Evolutionary conservation across 1,140 invertebrate genomes (phyloP).

Genomic region (Lucilia cuprina): DNA sequence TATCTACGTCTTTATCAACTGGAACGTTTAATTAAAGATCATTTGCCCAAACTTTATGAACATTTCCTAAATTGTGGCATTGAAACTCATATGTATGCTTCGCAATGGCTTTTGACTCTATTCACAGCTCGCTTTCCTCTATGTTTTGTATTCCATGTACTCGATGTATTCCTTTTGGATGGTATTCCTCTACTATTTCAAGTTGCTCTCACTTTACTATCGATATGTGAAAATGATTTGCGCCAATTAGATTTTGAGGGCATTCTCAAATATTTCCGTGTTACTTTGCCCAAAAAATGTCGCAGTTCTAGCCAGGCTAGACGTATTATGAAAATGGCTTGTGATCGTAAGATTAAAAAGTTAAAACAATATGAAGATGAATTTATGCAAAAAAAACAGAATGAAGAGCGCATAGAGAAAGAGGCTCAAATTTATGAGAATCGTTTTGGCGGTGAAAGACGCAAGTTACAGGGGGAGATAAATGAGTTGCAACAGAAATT

Average conservation of each 20-base stretch:
- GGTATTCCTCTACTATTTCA: slow-evolving; percentile 95
- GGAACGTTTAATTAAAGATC: slow-evolving; percentile 88
- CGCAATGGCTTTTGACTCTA: slow-evolving; percentile 98
- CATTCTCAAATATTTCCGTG: slow-evolving; percentile 93
- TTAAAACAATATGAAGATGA: slow-evolving; percentile 96
- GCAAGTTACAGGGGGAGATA: slow-evolving; percentile 79
- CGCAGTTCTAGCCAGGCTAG: slow-evolving; percentile 87
- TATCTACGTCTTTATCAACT: slow-evolving; percentile 96
- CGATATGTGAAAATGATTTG: slow-evolving; percentile 92
- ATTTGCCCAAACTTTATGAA: slow-evolving; percentile 85
- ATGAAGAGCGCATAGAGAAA: slow-evolving; percentile 80
- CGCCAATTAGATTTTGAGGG: slow-evolving; percentile 95
- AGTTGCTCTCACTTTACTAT: slow-evolving; percentile 91
- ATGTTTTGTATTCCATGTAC: slow-evolving; percentile 95
- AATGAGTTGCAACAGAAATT: slow-evolving; percentile 84
- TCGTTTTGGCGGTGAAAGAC: slow-evolving; percentile 78
- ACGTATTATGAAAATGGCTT: slow-evolving; percentile 88
- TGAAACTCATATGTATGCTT: slow-evolving; percentile 99
- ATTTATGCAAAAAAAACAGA: slow-evolving; percentile 81
- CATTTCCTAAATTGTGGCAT: slow-evolving; percentile 92
- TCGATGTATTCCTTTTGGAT: slow-evolving; percentile 94
- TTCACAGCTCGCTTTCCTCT: slow-evolving; percentile 99
- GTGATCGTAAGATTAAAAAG: slow-evolving; percentile 91
- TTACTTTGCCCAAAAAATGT: slow-evolving; percentile 95
- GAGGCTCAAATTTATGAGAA: slow-evolving; percentile 64